Evolutionary conservation across 2,113 vertebrate species (phyloP).

Genomic region (Albula glossodonta): DNA sequence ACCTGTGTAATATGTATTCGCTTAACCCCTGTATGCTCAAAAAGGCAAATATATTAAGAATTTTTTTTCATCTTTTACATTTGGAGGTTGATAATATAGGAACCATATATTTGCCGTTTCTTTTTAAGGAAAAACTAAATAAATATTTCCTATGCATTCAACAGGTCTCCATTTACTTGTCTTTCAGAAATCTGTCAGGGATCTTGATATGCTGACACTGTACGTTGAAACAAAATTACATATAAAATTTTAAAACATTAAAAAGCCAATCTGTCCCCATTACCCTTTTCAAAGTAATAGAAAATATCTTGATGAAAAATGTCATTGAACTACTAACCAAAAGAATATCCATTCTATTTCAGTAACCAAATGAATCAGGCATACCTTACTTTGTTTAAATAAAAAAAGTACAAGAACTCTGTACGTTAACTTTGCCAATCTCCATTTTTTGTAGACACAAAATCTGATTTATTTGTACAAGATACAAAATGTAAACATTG

Average conservation of each 20-base stretch:
- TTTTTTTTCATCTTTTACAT: slow-evolving; percentile 55
- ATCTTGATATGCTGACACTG: slow-evolving; percentile 38
- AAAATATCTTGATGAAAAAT: slow-evolving; percentile 84
- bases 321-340: slow-evolving; percentile 85
- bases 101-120: slow-evolving; percentile 76
- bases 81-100: slow-evolving; percentile 71
- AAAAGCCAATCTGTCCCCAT: slow-evolving; percentile 78
- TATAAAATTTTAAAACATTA: slow-evolving; percentile 36
- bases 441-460: slow-evolving; percentile 85
- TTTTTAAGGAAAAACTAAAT: slow-evolving; percentile 77
- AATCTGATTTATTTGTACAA: slow-evolving; percentile 92
- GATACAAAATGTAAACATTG: slow-evolving; percentile 98
- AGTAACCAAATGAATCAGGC: slow-evolving; percentile 86
- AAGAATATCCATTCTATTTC: slow-evolving; percentile 81
- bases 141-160: slow-evolving; percentile 87
- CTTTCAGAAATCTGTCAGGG: slow-evolving; percentile 64
- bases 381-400: slow-evolving; percentile 76
- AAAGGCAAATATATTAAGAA: slow-evolving; percentile 77
- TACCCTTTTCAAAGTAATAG: slow-evolving; percentile 84
- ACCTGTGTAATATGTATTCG: slow-evolving; percentile 75
- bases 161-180: slow-evolving; percentile 63
- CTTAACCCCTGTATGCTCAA: slow-evolving; percentile 76
- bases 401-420: slow-evolving; percentile 85
- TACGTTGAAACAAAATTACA: slow-evolving; percentile 34
- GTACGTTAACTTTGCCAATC: slow-evolving; percentile 84